Evolutionary conservation across 2,113 vertebrate genomes (phyloP).

Genomic region (Cranoglanis bouderius): DNA sequence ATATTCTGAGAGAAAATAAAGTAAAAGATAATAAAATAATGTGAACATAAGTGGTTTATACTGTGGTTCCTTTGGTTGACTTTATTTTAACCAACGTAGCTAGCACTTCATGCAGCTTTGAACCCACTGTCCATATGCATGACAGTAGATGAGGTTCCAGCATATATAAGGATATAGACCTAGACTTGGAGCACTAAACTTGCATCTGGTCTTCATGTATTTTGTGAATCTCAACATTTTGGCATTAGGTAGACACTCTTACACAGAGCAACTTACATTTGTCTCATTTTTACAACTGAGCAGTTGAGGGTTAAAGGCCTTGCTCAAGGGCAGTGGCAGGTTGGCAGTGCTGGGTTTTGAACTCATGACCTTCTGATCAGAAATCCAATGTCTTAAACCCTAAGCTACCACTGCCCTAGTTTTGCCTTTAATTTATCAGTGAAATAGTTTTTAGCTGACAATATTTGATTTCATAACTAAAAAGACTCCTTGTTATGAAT

Average conservation of each 20-base stretch:
- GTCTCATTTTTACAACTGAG: too few species aligned
- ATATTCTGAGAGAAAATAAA: not conserved
- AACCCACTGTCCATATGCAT: not conserved
- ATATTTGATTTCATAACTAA: not conserved
- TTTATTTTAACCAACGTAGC: not conserved
- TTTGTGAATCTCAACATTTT: too few species aligned
- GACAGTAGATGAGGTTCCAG: not conserved
- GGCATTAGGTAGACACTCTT: too few species aligned
- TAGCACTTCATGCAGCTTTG: not conserved
- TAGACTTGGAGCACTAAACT: too few species aligned
- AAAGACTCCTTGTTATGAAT: not conserved
- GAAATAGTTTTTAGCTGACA: not conserved
- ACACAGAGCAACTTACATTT: too few species aligned
- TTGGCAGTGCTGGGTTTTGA: too few species aligned
- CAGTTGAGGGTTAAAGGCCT: too few species aligned
- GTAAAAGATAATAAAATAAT: not conserved
- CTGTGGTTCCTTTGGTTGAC: not conserved
- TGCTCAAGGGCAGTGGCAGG: too few species aligned
- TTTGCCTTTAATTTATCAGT: not conserved
- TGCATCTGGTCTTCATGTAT: not conserved
- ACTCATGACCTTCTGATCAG: too few species aligned
- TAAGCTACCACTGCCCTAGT: too few species aligned
- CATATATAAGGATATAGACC: not conserved
- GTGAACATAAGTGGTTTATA: too few species aligned
- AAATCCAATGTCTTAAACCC: too few species aligned